Conservation (phyloP, 2,888 invertebrate genomes). For the Drosophila yooni region DNA sequence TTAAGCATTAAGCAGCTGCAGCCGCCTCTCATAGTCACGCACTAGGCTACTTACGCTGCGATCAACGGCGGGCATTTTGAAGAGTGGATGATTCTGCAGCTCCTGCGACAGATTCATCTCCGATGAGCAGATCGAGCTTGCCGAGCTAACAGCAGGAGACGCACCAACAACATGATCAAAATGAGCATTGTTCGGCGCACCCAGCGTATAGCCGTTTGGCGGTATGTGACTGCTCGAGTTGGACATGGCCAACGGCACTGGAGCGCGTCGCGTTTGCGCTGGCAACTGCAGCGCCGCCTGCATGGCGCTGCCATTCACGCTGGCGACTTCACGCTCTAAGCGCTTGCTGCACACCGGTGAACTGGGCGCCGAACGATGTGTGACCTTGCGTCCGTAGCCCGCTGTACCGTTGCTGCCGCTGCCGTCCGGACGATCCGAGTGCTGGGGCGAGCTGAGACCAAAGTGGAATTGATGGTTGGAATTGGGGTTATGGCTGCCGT, state of each 20-base stretch:
- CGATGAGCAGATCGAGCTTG: constrained; percentile 84
- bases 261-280: constrained; percentile 53
- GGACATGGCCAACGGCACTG: constrained; percentile 81
- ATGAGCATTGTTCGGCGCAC: constrained; percentile 67
- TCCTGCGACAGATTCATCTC: constrained; percentile 87
- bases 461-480: constrained; percentile 78
- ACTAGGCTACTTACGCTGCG: constrained; percentile 87
- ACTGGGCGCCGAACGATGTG: constrained; percentile 87
- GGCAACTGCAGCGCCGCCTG: constrained; percentile 42
- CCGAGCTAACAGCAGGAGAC: constrained; percentile 84
- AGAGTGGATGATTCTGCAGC: constrained; percentile 85
- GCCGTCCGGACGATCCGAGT: constrained; percentile 83
- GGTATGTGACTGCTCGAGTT: constrained; percentile 83
- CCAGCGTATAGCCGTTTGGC: constrained; percentile 80
- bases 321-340: constrained; percentile 49
- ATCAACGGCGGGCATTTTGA: constrained; percentile 87
- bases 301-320: constrained; percentile 49
- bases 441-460: constrained; percentile 81
- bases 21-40: constrained; percentile 66
- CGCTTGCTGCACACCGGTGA: constrained; percentile 88
- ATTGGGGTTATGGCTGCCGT: constrained; percentile 78
- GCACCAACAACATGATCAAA: constrained; percentile 81
- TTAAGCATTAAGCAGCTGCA: constrained; percentile 42
- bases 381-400: constrained; percentile 57
- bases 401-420: constrained; percentile 37